A percentile compares a stretch with the other conserved stretches of the same genome.
Evolutionary conservation across 2,888 invertebrate genomes (phyloP).

Genomic region (Hedychridium roseum): DNA sequence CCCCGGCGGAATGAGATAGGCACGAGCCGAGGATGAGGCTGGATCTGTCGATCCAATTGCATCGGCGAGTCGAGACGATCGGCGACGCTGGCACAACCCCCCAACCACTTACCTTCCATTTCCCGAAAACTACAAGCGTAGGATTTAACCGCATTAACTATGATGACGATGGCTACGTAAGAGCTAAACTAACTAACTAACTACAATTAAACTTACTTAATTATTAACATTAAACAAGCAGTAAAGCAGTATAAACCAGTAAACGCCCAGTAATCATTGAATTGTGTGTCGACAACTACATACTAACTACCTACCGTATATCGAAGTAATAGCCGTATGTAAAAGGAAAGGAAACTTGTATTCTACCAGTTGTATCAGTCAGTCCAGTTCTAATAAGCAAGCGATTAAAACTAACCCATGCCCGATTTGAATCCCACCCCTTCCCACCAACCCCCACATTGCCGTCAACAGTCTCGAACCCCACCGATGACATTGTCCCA

Average conservation of each 20-base stretch:
- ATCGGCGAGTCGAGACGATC: conserved; percentile 7
- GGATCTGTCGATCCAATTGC: conserved; percentile 6
- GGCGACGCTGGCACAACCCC: conserved; percentile 5
- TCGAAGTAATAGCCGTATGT: conserved; percentile 64
- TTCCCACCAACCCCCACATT: background rate
- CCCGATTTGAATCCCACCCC: conserved; percentile 33
- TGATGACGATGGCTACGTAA: conserved; percentile 60
- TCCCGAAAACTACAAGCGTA: conserved; percentile 54
- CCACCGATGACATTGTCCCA: background rate
- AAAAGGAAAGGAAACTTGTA: conserved; percentile 62
- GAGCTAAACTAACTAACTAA: conserved; percentile 61
- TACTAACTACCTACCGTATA: conserved; percentile 64
- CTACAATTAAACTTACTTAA: conserved; percentile 64
- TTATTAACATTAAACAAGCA: conserved; percentile 63
- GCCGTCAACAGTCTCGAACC: background rate
- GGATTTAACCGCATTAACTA: conserved; percentile 63
- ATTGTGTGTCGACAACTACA: conserved; percentile 65
- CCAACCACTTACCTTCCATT: background rate
- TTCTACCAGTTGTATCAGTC: conserved; percentile 64
- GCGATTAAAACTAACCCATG: conserved; percentile 49
- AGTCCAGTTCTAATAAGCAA: conserved; percentile 63
- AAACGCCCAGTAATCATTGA: conserved; percentile 63
- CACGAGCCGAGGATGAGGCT: too few relatives aligned
- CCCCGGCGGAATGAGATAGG: background rate
- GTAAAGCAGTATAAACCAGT: conserved; percentile 64